Evolutionary conservation across 2,797 vertebrate genomes (phyloP).

Genomic region (Potorous gilbertii): DNA sequence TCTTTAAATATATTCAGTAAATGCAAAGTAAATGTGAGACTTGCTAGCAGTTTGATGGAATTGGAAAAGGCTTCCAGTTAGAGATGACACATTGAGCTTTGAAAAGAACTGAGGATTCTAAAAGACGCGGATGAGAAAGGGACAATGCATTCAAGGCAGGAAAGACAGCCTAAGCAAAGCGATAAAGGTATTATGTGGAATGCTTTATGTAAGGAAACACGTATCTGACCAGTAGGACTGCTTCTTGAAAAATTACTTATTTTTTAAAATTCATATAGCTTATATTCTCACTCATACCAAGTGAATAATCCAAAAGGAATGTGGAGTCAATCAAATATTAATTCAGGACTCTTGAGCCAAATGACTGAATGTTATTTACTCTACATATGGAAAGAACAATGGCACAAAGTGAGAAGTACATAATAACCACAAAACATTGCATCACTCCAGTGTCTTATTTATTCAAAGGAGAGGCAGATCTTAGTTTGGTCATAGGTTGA

Average conservation of each 20-base stretch:
- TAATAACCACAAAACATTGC: background rate
- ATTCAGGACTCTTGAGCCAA: background rate
- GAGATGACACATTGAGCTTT: background rate
- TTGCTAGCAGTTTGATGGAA: too few relatives aligned
- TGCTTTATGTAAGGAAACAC: background rate
- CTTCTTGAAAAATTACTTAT: background rate
- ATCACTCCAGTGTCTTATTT: background rate
- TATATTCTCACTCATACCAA: background rate
- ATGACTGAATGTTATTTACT: background rate
- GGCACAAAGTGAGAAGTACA: background rate
- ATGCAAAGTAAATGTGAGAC: too few relatives aligned
- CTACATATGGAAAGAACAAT: background rate
- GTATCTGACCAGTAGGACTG: background rate
- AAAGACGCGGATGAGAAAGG: background rate
- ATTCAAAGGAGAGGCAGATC: slow-evolving; percentile 9
- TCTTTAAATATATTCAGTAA: too few relatives aligned
- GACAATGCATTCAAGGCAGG: background rate
- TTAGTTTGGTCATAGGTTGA: slow-evolving; percentile 5
- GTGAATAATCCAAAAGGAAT: background rate
- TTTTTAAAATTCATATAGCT: background rate
- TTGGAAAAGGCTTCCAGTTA: too few relatives aligned
- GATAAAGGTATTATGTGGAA: background rate
- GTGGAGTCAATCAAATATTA: background rate
- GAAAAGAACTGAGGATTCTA: background rate
- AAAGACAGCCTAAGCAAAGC: background rate